A percentile compares a stretch with the other conserved stretches of the same genome.
phyloP scores from a whole-genome alignment of 2,113 vertebrate genomes.

The Centropristis striata region DNA sequence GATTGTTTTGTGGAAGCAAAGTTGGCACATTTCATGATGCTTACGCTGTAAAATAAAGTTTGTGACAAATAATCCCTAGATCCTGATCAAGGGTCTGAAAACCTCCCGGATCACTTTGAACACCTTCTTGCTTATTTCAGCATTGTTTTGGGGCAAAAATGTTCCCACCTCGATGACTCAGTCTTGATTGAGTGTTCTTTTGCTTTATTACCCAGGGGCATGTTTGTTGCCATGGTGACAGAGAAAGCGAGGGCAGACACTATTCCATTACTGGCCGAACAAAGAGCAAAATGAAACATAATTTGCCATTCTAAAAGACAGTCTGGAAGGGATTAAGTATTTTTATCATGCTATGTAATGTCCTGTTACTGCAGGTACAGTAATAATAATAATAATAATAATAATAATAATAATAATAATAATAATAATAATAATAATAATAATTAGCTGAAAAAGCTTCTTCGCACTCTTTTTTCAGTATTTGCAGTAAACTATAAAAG shows the following conservation, averaged over 20 bases:
- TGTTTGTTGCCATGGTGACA: constrained; percentile 73
- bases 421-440: too few species aligned
- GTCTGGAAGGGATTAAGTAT: constrained; percentile 38
- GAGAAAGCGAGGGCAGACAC: constrained; percentile 53
- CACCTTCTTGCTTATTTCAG: constrained; percentile 18
- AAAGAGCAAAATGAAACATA: constrained; percentile 65
- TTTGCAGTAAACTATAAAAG: too few species aligned
- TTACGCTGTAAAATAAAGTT: background rate
- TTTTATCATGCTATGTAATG: constrained; percentile 36
- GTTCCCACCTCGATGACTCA: constrained; percentile 34
- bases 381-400: constrained; percentile 11
- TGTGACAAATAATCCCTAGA: background rate
- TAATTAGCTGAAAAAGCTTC: background rate
- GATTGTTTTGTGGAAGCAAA: background rate
- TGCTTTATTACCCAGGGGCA: constrained; percentile 59
- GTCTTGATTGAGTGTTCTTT: constrained; percentile 60
- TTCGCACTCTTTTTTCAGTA: background rate
- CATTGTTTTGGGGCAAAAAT: constrained; percentile 38
- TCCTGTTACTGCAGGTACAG: constrained; percentile 14
- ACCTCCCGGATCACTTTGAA: background rate
- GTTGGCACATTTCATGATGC: background rate
- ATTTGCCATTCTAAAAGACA: constrained; percentile 58
- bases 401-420: too few species aligned
- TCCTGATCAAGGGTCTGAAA: background rate
- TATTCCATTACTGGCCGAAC: constrained; percentile 65